Evolutionary conservation across 2,888 invertebrate genomes (phyloP), one percentile per base, ranked within the genome.

Genomic region (Chesias legatella): DNA sequence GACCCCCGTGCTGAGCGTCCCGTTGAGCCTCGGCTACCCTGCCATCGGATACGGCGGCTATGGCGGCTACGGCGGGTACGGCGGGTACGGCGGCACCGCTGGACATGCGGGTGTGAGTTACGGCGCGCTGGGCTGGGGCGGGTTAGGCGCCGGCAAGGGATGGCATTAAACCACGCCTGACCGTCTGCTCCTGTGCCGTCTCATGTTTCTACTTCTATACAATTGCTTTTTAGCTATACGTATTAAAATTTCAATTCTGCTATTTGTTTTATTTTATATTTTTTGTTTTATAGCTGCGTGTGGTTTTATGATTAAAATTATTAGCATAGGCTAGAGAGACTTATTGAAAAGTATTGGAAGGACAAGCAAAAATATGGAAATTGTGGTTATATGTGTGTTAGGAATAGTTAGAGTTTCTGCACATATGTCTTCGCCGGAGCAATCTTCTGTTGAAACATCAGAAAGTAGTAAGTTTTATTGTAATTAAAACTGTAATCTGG

Each of bases 1-100:
- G 10, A 49, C 60, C n/a, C 69, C 67, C 2, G 39, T 71, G 6
- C 38, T 64, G 17, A 46, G 50, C 6, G 45, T 56, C 3, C 58
- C 65, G 2, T 34, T 60, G 8, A 49, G 57, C 43, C 25, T 49
- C 7, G 48, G 51, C 6, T 48, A 42, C 35, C 41, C 41, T 1
- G 35, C 41, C 3, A 10, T 27, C 10, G 36, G 45, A 7, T 36
- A 28, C 7, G 49, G 47, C 46, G 53, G 60, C 27, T 33, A n/a
- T 4, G 36, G 29, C 8, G 42, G 43, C n/a, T 17, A 17, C 9
- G 37, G 27, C 8, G 7, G 8, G 6, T 30, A 31, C 21, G 39
- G 44, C 7, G 22, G 9, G 2, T 27, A 28, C 7, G 22, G 11
- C 7, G 44, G 35, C 6, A 40, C 34, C 0, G 7, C 20, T 1